Base-by-base conservation (phyloP, 2,888 invertebrate species). In the Myopa tessellatipennis region DNA sequence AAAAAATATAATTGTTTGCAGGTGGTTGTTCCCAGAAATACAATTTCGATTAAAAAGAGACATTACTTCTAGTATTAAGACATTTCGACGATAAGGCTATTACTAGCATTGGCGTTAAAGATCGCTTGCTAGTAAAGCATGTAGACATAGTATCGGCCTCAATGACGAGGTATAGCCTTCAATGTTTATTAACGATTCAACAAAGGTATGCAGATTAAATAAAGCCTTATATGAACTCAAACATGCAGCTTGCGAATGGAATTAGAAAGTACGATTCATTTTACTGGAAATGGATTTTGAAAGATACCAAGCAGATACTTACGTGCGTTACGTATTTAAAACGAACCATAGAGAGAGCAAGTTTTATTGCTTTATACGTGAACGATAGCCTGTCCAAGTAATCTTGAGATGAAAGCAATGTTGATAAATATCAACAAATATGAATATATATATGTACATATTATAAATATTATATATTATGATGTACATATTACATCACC, bases 11-110 rank as follows among this genome's bases (percentile, higher is more conserved):
- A 74, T 78, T 4, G 58, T 68, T 12, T 50, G 10, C 34, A 79
- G 26, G 81, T 82, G 3, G 81, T 0, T 81, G 81, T 26, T 76
- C 74, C 14, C 82, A 82, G 36, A 63, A 73, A 12, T 75, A 76
- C 70, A 79, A 80, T 4, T 60, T 80, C 8, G 72, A 81, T 50
- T 80, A 76, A 58, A 18, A 12, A 3, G 81, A 81, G 71, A 79
- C 78, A 2, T 82, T 79, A 45, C 78, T 80, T 36, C 79, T 80
- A 12, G 58, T 58, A 16, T 7, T 58, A 14, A 14, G 58, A 3
- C 58, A 58, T 50, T 50, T 50, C 50, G 50, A 58, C 58, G 14
- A 58, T 58, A 58, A 1, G 58, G n/a, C n/a, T 58, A 50, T 50
- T 50, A 3, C 50, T 50, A 50, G 50, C 50, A 50, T 50, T 8